phyloP scores from a whole-genome alignment of 2,888 invertebrate genomes.

The Agrypnus murinus region DNA sequence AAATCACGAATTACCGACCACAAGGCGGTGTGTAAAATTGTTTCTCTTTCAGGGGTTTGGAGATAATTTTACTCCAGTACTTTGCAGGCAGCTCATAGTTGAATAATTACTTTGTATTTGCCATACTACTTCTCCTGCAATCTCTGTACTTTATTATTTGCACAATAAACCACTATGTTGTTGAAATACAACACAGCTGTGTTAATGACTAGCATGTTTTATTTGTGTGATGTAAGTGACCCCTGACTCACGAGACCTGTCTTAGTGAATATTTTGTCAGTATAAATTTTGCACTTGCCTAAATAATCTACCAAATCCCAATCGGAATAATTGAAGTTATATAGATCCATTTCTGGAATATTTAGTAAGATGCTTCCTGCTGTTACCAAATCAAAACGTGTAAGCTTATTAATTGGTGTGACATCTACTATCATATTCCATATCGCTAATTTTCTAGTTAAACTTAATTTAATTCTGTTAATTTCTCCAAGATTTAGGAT shows the following conservation, averaged over 20 bases:
- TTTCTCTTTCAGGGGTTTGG: no score
- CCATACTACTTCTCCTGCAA: no score
- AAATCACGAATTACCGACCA: no score
- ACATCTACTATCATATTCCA: conserved; percentile 55
- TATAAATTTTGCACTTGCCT: conserved; percentile 31
- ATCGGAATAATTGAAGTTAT: conserved; percentile 52
- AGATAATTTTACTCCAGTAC: no score
- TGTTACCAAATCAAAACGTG: conserved; percentile 38
- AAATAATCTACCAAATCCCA: conserved; percentile 54
- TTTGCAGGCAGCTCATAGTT: no score
- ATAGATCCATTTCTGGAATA: conserved; percentile 58
- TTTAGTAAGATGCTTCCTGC: conserved; percentile 43
- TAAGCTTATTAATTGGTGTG: conserved; percentile 37
- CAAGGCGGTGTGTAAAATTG: no score
- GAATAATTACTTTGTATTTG: no score
- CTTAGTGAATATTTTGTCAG: not conserved
- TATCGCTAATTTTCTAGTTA: conserved; percentile 49
- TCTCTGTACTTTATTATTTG: no score
- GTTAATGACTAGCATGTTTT: no score
- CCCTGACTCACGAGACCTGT: not conserved
- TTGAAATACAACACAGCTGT: no score
- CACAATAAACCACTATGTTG: not conserved
- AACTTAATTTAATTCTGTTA: conserved; percentile 40
- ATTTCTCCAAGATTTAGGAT: conserved; percentile 42
- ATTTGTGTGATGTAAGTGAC: no score